Percentiles rank a stretch among this genome's conserved stretches.
Conservation (phyloP, 2,113 vertebrate species). For the Myrmecophaga tridactyla region DNA sequence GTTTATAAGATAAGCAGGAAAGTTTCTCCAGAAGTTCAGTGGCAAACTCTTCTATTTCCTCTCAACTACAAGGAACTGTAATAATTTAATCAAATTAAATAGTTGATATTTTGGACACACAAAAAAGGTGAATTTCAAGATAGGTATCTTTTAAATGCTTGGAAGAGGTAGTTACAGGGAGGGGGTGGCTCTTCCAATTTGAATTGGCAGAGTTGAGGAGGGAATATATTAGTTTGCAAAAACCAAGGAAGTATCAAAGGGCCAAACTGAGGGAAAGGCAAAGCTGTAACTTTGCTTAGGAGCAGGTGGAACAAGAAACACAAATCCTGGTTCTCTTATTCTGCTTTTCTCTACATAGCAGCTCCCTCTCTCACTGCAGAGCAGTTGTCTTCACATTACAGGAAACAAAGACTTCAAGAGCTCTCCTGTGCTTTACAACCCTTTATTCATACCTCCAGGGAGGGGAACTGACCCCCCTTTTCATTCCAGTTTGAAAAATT, state of each 20-base stretch:
- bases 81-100: neutral
- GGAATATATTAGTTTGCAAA: neutral
- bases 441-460: neutral
- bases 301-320: neutral
- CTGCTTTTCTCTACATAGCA: neutral
- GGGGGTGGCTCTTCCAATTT: neutral
- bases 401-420: neutral
- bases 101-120: neutral
- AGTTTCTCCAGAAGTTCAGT: neutral
- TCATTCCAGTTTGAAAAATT: neutral
- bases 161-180: neutral
- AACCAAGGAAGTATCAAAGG: neutral
- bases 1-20: neutral
- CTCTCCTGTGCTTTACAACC: neutral
- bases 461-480: neutral
- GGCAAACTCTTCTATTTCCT: neutral
- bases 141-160: neutral
- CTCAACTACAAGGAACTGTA: neutral
- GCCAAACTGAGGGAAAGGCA: neutral
- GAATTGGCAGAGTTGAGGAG: neutral
- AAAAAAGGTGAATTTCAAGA: constrained; percentile 29
- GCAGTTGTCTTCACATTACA: neutral
- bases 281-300: neutral
- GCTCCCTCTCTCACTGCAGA: neutral
- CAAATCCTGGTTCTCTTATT: neutral